A percentile compares a stretch with the other conserved stretches of the same genome.
Conservation (phyloP, 2,888 invertebrate genomes). For the Plagodis dolabraria region DNA sequence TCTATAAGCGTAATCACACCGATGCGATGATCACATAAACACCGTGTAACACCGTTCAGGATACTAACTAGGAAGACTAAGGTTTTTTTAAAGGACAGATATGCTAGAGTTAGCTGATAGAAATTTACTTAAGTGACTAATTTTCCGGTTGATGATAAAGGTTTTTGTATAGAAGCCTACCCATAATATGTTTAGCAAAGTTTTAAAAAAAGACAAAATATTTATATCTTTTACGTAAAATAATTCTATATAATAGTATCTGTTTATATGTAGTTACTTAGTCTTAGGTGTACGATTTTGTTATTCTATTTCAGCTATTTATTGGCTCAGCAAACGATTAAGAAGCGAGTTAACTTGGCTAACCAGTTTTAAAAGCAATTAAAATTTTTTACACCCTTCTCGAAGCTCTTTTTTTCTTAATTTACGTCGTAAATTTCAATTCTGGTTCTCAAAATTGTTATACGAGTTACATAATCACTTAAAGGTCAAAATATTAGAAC, state of each 20-base stretch:
- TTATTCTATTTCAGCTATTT: no score
- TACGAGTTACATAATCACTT: neutral
- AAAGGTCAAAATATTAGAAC: no score
- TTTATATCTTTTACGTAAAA: no score
- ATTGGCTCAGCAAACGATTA: no score
- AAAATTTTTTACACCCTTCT: neutral
- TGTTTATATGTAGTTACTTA: no score
- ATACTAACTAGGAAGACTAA: conserved; percentile 48
- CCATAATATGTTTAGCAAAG: no score
- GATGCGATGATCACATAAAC: conserved; percentile 62
- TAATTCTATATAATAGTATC: no score
- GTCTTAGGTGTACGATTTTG: no score
- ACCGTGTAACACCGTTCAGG: conserved; percentile 64
- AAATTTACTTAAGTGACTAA: neutral
- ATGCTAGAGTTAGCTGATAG: conserved; percentile 1
- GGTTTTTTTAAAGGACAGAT: conserved; percentile 7
- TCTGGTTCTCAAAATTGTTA: no score
- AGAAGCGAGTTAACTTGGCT: no score
- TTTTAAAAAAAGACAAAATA: no score
- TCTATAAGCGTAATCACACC: conserved; percentile 82
- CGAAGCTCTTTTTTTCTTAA: neutral
- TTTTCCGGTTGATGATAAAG: neutral
- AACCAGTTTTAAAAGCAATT: neutral
- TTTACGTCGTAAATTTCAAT: neutral
- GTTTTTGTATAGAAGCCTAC: neutral